Evolutionary conservation across 2,113 vertebrate genomes (phyloP).

Genomic region (Synchiropus splendidus): DNA sequence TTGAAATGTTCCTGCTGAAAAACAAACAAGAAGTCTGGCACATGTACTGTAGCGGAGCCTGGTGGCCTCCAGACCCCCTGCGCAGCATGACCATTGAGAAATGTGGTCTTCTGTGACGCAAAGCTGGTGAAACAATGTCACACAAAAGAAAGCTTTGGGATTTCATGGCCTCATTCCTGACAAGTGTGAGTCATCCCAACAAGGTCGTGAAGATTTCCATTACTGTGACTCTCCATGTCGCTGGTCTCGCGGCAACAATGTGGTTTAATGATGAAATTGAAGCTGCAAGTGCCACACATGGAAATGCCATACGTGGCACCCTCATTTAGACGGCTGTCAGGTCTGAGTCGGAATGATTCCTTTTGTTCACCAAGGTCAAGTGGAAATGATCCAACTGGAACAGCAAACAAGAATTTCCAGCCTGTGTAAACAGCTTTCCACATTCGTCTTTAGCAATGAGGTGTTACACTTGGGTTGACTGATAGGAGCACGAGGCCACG

Average conservation of each 20-base stretch:
- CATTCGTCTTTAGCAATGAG: conserved; percentile 14
- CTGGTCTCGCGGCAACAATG: too few relatives aligned
- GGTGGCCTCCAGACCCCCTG: too few relatives aligned
- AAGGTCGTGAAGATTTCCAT: conserved; percentile 27
- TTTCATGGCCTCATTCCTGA: conserved; percentile 27
- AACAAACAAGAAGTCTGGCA: too few relatives aligned
- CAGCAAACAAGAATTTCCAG: conserved; percentile 17
- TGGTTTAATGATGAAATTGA: too few relatives aligned
- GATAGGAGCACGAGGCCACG: too few relatives aligned
- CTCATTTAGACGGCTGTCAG: too few relatives aligned
- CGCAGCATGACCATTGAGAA: neutral
- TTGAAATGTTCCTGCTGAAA: too few relatives aligned
- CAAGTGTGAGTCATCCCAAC: conserved; percentile 21
- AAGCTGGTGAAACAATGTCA: conserved; percentile 18
- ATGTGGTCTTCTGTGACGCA: conserved; percentile 10
- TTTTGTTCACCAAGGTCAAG: conserved; percentile 2
- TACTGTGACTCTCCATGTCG: conserved; percentile 1
- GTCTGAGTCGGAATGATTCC: too few relatives aligned
- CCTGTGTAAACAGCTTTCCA: conserved; percentile 1
- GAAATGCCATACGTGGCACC: too few relatives aligned
- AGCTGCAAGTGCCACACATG: too few relatives aligned
- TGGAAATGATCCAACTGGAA: conserved; percentile 10
- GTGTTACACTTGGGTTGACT: conserved; percentile 5
- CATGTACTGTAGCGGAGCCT: too few relatives aligned
- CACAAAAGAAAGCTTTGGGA: conserved; percentile 13